phyloP scores from a whole-genome alignment of 2,888 invertebrate species.

The Hedya salicella region DNA sequence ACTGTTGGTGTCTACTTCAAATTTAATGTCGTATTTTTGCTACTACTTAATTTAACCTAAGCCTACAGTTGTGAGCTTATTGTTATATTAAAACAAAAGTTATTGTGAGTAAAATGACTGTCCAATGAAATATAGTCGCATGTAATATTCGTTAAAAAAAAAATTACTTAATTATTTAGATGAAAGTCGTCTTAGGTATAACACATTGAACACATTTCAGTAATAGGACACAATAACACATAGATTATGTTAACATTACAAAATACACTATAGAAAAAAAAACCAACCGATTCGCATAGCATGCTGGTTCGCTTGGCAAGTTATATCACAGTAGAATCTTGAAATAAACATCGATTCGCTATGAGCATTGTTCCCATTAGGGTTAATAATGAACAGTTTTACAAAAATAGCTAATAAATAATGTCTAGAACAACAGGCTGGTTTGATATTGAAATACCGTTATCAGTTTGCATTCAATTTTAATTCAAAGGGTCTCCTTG shows the following conservation, averaged over 20 bases:
- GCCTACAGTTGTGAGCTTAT: neutral
- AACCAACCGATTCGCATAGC: constrained; percentile 25
- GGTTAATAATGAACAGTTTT: neutral
- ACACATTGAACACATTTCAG: too few relatives aligned
- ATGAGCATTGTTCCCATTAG: neutral
- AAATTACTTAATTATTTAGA: too few relatives aligned
- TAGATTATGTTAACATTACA: neutral
- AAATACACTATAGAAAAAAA: neutral
- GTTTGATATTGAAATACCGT: neutral
- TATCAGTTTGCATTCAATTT: neutral
- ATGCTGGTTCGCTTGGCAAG: constrained; percentile 27
- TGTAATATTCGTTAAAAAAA: too few relatives aligned
- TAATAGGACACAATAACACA: too few relatives aligned
- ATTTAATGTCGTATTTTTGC: neutral
- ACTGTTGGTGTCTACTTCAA: neutral
- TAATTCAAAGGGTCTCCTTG: neutral
- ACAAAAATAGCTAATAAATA: neutral
- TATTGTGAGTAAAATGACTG: neutral
- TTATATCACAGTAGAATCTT: neutral
- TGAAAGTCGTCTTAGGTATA: neutral
- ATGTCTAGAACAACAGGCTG: neutral
- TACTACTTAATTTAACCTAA: neutral
- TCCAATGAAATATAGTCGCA: neutral
- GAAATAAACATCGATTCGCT: constrained; percentile 18
- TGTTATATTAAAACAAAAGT: constrained; percentile 1